Percentiles rank a stretch among this genome's conserved stretches.
Evolutionary conservation across 2,113 vertebrate genomes (phyloP).

Genomic region (Platysternon megacephalum): DNA sequence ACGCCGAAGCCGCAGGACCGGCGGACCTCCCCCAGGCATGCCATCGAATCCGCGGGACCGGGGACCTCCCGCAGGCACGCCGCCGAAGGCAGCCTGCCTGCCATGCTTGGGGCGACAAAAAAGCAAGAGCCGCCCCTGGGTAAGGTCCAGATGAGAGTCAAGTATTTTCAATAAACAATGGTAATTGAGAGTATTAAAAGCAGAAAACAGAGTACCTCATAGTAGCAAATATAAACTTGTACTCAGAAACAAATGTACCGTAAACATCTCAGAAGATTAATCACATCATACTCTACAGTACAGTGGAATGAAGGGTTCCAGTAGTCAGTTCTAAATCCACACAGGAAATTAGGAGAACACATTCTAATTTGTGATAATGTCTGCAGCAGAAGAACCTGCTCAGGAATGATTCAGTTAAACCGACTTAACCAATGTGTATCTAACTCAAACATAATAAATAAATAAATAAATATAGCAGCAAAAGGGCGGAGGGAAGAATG

Average conservation of each 20-base stretch:
- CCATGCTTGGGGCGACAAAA: too few species aligned
- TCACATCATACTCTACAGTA: not conserved
- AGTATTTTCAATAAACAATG: not conserved
- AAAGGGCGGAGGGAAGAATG: not conserved
- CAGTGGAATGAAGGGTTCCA: not conserved
- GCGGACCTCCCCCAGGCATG: too few species aligned
- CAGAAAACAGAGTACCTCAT: not conserved
- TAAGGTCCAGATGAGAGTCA: not conserved
- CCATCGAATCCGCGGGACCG: too few species aligned
- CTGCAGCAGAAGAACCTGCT: not conserved
- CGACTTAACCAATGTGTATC: not conserved
- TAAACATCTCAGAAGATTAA: not conserved
- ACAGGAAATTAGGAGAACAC: not conserved
- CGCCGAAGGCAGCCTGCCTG: too few species aligned
- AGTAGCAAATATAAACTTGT: not conserved
- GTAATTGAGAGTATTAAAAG: not conserved
- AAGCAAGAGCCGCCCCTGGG: too few species aligned
- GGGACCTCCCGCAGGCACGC: too few species aligned
- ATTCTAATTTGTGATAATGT: not conserved
- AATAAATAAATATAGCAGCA: too few species aligned
- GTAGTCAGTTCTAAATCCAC: not conserved
- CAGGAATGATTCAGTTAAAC: not conserved
- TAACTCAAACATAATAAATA: not conserved
- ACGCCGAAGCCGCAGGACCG: too few species aligned
- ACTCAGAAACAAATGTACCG: accelerated